These are phyloP conservation scores for Aricia agestis DNA, from an alignment of 1,140 invertebrate genomes.

Conservation along the genomic window DNA sequence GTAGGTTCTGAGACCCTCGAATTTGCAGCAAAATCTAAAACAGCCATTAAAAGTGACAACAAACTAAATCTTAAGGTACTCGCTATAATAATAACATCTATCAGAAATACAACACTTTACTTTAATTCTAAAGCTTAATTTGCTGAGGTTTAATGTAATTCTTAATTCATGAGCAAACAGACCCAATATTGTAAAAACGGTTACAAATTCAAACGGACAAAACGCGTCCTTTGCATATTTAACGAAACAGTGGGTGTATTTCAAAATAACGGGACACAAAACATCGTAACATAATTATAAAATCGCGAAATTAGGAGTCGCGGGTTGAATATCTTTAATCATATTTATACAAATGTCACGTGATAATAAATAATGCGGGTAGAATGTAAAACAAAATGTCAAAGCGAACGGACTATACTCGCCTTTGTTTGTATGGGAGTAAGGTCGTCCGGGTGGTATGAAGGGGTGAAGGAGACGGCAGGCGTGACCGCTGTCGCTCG, in stretches of 20 bases:
- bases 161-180: not conserved
- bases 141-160: not conserved
- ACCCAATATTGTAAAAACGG: not conserved
- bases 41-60: no score
- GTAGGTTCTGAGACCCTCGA: no score
- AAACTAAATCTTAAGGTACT: no score
- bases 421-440: not conserved
- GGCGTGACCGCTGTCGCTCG: slow-evolving; percentile 17
- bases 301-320: not conserved
- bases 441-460: not conserved
- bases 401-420: not conserved
- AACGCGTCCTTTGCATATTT: not conserved
- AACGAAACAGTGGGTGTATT: not conserved
- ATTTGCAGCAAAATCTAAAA: no score
- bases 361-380: slow-evolving; percentile 12
- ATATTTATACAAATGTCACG: slow-evolving; percentile 15
- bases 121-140: no score
- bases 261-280: not conserved
- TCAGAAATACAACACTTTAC: no score
- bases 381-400: slow-evolving; percentile 9
- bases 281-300: slow-evolving; percentile 1
- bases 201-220: not conserved
- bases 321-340: slow-evolving; percentile 9
- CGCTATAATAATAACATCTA: no score
- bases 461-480: not conserved